phyloP scores from a whole-genome alignment of 1,140 invertebrate species.

The Drosophila equinoxialis region DNA sequence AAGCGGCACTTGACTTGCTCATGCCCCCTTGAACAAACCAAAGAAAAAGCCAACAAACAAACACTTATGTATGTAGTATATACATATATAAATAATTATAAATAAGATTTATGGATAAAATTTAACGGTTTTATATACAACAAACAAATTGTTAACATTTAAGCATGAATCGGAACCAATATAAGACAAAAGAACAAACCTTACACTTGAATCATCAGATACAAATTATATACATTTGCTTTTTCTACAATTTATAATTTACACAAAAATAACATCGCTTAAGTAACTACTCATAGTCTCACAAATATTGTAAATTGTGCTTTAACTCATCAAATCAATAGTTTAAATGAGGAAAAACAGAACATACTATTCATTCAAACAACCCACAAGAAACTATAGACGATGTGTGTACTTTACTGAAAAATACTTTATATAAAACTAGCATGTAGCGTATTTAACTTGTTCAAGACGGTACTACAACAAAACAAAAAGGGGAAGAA shows the following conservation, averaged over 20 bases:
- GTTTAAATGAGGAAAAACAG: conserved; percentile 29
- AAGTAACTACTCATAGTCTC: conserved; percentile 10
- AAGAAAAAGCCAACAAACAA: conserved; percentile 36
- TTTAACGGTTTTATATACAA: conserved; percentile 75
- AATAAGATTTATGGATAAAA: conserved; percentile 58
- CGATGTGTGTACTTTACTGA: conserved; percentile 74
- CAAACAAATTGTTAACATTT: conserved; percentile 70
- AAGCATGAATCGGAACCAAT: conserved; percentile 80
- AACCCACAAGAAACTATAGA: conserved; percentile 35
- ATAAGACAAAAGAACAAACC: conserved; percentile 59
- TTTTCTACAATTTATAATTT: conserved; percentile 52
- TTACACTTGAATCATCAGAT: conserved; percentile 68
- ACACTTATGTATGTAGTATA: conserved; percentile 51
- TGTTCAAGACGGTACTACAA: conserved; percentile 47
- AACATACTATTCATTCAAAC: conserved; percentile 6
- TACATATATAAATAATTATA: conserved; percentile 51
- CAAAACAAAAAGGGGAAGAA: conserved; percentile 30
- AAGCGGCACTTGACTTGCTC: conserved; percentile 49
- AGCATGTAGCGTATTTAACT: conserved; percentile 56
- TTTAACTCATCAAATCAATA: conserved; percentile 30
- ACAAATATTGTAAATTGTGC: conserved; percentile 27
- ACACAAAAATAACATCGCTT: conserved; percentile 26
- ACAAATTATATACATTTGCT: conserved; percentile 70
- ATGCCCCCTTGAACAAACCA: conserved; percentile 26
- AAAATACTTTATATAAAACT: conserved; percentile 73